phyloP scores from a whole-genome alignment of 2,888 invertebrate species.

The Drosophila mimica region DNA sequence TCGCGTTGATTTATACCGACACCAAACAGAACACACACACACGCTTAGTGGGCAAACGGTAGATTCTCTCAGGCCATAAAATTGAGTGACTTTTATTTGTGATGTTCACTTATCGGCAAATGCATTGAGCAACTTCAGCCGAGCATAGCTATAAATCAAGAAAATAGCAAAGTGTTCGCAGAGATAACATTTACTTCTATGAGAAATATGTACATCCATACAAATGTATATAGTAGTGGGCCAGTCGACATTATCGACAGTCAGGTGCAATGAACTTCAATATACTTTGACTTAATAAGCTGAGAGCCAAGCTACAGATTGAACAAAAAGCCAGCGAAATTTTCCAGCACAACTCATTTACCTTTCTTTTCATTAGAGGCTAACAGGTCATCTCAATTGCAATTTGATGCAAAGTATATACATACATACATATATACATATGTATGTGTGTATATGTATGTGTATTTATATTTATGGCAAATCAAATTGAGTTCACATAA shows the following conservation, averaged over 20 bases:
- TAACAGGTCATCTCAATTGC: constrained; percentile 37
- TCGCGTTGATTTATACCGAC: constrained; percentile 44
- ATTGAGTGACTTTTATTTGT: constrained; percentile 12
- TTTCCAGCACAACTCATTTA: constrained; percentile 53
- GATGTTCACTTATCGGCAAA: constrained; percentile 31
- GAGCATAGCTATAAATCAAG: constrained; percentile 36
- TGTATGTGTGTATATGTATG: background rate
- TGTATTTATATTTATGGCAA: constrained; percentile 6
- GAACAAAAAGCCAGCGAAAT: constrained; percentile 41
- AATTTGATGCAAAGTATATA: constrained; percentile 5
- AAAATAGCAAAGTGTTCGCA: constrained; percentile 20
- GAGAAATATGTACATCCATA: background rate
- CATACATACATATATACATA: background rate
- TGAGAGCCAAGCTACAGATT: constrained; percentile 39
- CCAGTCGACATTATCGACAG: constrained; percentile 8
- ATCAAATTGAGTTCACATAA: constrained; percentile 52
- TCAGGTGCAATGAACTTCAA: constrained; percentile 46
- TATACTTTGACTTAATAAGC: constrained; percentile 35
- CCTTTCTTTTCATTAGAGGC: constrained; percentile 50
- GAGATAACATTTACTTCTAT: constrained; percentile 41
- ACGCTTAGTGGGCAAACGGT: constrained; percentile 3
- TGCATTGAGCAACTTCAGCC: constrained; percentile 6
- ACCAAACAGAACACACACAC: background rate
- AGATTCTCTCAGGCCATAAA: background rate
- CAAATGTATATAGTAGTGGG: background rate